Evolutionary conservation across 2,888 invertebrate genomes (phyloP), one percentile per base, ranked within the genome.

Genomic region (Antitype chi): DNA sequence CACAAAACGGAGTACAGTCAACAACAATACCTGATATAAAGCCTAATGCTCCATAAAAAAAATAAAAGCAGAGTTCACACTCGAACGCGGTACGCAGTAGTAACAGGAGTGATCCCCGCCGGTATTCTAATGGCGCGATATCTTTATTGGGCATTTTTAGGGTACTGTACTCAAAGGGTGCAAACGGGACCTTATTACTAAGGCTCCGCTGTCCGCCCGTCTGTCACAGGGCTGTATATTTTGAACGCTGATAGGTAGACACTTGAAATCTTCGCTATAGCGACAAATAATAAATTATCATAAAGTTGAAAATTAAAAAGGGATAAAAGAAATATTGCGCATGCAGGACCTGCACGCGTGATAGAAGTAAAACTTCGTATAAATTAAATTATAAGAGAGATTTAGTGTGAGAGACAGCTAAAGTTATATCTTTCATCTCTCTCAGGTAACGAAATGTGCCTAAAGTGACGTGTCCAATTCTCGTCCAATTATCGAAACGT

Each of bases 131-230:
- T 90, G 80, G 81, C 82, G 86, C 60, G 76, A 67, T 91, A 93
- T 93, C 92, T 92, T 90, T 91, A 92, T 92, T 90, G 90, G 91
- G 89, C 90, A 92, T 92, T 92, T 93, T 11, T n/a, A 38, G n/a
- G 68, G 57, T 7, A 20, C 68, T 17, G 4, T n/a, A 57, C 17
- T 11, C n/a, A 68, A 20, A 11, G 28, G 23, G 5, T n/a, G 32
- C 11, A 0, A 23, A 43, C n/a, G 9, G 38, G 8, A 9, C 23
- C 23, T 2, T 49, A 25, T 25, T 20, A 47, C 64, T 64, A 64
- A 49, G 47, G 66, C 23, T 15, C 28, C 15, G 49, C 23, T 52
- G 28, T 67, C 17, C 38, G 17, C 9, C 28, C 8, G 28, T 67
- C 49, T 15, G 23, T 23, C 28, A 49, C 13, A n/a, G n/a, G 25